phyloP scores from a whole-genome alignment of 2,888 invertebrate species.

The Enchytraeus crypticus region DNA sequence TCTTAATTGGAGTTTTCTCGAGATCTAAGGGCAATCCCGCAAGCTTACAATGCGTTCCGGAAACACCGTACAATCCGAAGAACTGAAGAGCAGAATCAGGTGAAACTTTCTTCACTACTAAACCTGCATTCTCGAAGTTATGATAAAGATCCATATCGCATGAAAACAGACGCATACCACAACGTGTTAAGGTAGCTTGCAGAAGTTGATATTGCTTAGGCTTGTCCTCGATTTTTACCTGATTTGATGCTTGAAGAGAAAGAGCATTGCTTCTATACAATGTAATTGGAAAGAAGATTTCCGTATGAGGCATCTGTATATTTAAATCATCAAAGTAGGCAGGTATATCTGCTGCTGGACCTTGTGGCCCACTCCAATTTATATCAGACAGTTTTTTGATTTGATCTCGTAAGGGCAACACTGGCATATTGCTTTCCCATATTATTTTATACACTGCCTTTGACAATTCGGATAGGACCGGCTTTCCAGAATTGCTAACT shows the following conservation, averaged over 20 bases:
- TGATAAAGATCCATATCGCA: conserved; percentile 14
- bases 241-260: neutral
- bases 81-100: conserved; percentile 25
- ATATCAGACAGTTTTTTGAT: conserved; percentile 7
- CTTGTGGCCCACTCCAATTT: conserved; percentile 20
- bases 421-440: conserved; percentile 7
- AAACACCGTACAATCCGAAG: conserved; percentile 15
- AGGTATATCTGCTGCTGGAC: conserved; percentile 12
- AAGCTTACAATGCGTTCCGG: conserved; percentile 17
- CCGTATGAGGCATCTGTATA: neutral
- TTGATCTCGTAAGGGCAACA: neutral
- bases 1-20: conserved; percentile 18
- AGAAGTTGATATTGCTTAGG: conserved; percentile 14
- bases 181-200: conserved; percentile 19
- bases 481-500: neutral
- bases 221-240: neutral
- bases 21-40: conserved; percentile 17
- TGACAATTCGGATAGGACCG: neutral
- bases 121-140: conserved; percentile 14
- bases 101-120: conserved; percentile 19
- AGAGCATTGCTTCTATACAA: conserved; percentile 9
- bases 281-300: neutral
- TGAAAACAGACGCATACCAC: conserved; percentile 24
- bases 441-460: conserved; percentile 4
- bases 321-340: conserved; percentile 21